These are phyloP conservation scores for Catotricha subobsoleta DNA, from an alignment of 2,888 invertebrate species.

Conservation along the genomic window DNA sequence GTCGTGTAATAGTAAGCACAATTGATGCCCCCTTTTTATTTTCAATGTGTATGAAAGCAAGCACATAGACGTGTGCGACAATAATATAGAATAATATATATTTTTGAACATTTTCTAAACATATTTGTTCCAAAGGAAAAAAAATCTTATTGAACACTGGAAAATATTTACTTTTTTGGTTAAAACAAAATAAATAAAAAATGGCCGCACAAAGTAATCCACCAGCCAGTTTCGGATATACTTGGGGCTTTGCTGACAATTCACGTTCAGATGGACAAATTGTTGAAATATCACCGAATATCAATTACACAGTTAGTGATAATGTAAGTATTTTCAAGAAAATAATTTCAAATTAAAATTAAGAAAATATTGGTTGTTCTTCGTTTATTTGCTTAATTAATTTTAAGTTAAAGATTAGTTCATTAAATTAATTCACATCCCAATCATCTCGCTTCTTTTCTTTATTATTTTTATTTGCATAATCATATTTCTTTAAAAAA, in stretches of 20 bases:
- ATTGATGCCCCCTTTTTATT: not conserved
- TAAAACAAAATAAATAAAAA: constrained; percentile 2
- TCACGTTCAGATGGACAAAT: constrained; percentile 26
- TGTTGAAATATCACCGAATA: constrained; percentile 30
- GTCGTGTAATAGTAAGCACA: not conserved
- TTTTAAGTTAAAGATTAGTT: too few species aligned
- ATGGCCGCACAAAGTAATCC: constrained; percentile 30
- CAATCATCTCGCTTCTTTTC: too few species aligned
- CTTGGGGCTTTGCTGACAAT: constrained; percentile 31
- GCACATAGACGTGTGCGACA: too few species aligned
- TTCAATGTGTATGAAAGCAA: too few species aligned
- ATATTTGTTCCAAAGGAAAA: not conserved
- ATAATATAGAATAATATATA: not conserved
- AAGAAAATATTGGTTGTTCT: too few species aligned
- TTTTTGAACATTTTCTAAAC: not conserved
- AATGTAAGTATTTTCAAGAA: constrained; percentile 21
- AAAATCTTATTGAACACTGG: not conserved
- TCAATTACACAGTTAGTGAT: constrained; percentile 31
- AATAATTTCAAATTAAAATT: too few species aligned
- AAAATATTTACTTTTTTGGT: not conserved
- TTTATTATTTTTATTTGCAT: too few species aligned
- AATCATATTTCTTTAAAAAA: too few species aligned
- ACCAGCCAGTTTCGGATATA: constrained; percentile 28
- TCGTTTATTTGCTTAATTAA: too few species aligned
- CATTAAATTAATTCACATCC: too few species aligned